Evolutionary conservation across 2,797 vertebrate genomes (phyloP).

Genomic region (Alectoris magna): DNA sequence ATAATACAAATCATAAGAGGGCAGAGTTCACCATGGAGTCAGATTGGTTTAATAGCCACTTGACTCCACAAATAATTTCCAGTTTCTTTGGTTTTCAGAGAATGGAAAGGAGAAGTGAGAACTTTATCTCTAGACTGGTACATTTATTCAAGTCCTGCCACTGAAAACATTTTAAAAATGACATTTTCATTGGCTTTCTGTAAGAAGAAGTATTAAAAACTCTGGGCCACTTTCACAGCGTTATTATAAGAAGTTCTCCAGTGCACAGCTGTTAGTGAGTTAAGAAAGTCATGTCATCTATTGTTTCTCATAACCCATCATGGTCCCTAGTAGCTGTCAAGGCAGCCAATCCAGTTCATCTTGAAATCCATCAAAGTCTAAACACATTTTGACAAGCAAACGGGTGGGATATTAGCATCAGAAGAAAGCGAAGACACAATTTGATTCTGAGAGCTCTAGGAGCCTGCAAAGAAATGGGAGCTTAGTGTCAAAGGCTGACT

Average conservation of each 20-base stretch:
- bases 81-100: slow-evolving; percentile 27
- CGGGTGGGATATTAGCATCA: slow-evolving; percentile 6
- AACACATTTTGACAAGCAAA: slow-evolving; percentile 41
- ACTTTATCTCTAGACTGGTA: not conserved
- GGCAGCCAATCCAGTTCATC: slow-evolving; percentile 36
- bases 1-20: not conserved
- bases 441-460: slow-evolving; percentile 16
- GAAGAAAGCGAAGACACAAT: slow-evolving; percentile 16
- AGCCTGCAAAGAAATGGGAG: not conserved
- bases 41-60: not conserved
- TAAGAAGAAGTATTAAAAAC: slow-evolving; percentile 33
- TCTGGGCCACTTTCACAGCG: not conserved
- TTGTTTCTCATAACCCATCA: slow-evolving; percentile 44
- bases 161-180: slow-evolving; percentile 10
- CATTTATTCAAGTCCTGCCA: not conserved
- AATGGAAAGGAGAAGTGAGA: not conserved
- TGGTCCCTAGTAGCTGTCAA: slow-evolving; percentile 15
- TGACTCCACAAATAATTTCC: slow-evolving; percentile 1
- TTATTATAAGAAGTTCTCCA: slow-evolving; percentile 49
- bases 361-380: slow-evolving; percentile 10
- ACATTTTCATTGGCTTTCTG: not conserved
- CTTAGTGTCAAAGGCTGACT: slow-evolving; percentile 8
- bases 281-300: slow-evolving; percentile 28
- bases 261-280: not conserved
- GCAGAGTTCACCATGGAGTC: not conserved